Percentiles rank a stretch among this genome's conserved stretches.
Evolutionary conservation across 1,140 invertebrate species (phyloP).

Genomic region (Orius insidiosus): DNA sequence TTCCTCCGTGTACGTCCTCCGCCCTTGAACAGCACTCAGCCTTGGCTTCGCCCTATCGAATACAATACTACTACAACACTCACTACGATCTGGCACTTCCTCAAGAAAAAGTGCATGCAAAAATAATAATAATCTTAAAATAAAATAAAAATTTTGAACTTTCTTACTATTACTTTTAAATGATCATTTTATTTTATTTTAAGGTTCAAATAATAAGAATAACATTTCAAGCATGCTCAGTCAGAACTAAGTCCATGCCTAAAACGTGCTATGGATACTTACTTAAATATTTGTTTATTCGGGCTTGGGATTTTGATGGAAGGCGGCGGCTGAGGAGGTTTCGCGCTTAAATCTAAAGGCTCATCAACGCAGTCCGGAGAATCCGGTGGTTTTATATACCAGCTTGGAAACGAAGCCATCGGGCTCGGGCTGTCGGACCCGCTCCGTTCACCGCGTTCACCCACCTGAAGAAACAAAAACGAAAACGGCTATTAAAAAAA

Average conservation of each 20-base stretch:
- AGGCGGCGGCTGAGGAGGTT: slow-evolving; percentile 25
- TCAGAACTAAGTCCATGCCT: slow-evolving; percentile 7
- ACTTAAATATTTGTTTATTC: slow-evolving; percentile 50
- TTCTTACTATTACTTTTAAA: slow-evolving; percentile 19
- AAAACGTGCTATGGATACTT: slow-evolving; percentile 25
- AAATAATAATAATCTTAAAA: slow-evolving; percentile 7
- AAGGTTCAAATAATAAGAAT: slow-evolving; percentile 23
- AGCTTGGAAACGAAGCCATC: slow-evolving; percentile 24
- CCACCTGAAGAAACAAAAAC: slow-evolving; percentile 16
- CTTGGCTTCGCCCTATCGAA: slow-evolving; percentile 39
- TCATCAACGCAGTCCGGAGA: slow-evolving; percentile 35
- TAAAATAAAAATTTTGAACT: too few relatives aligned
- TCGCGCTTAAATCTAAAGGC: slow-evolving; percentile 62
- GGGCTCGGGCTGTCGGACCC: slow-evolving; percentile 32
- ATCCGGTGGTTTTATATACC: slow-evolving; percentile 18
- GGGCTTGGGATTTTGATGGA: slow-evolving; percentile 24
- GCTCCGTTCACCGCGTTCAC: slow-evolving; percentile 42
- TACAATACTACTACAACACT: slow-evolving; percentile 16
- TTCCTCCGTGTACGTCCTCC: slow-evolving; percentile 75
- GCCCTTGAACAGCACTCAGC: slow-evolving; percentile 35
- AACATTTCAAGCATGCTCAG: slow-evolving; percentile 10
- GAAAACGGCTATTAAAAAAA: neutral
- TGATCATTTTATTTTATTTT: too few relatives aligned
- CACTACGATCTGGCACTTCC: slow-evolving; percentile 13
- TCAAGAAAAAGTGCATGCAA: slow-evolving; percentile 6